Evolutionary conservation across 2,113 vertebrate genomes (phyloP).

Genomic region (Mixornis gularis): DNA sequence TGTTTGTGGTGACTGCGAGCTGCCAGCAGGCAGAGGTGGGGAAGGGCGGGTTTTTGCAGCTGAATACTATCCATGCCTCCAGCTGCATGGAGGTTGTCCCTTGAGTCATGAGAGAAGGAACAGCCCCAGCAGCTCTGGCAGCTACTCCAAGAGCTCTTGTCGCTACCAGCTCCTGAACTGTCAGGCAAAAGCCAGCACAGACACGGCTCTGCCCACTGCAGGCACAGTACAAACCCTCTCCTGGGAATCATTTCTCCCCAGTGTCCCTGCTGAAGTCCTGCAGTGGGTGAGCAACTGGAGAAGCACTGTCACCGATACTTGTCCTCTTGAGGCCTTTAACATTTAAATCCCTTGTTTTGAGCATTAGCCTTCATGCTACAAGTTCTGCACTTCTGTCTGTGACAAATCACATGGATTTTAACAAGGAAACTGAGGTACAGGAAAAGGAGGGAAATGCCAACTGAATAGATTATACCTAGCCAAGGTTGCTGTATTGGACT

Average conservation of each 20-base stretch:
- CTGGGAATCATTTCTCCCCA: neutral
- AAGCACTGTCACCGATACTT: neutral
- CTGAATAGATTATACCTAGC: neutral
- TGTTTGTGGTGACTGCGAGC: neutral
- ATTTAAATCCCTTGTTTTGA: neutral
- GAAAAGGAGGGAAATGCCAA: neutral
- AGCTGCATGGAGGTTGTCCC: neutral
- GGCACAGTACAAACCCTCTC: neutral
- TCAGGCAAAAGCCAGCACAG: neutral
- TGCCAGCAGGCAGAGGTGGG: neutral
- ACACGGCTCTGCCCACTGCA: neutral
- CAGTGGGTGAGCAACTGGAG: neutral
- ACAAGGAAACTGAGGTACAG: neutral
- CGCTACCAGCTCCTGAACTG: neutral
- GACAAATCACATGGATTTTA: neutral
- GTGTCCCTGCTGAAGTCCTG: neutral
- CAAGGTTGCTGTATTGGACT: neutral
- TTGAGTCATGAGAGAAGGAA: neutral
- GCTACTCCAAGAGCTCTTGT: neutral
- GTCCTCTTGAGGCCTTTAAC: neutral
- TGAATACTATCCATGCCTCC: neutral
- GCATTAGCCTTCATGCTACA: neutral
- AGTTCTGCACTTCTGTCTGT: neutral
- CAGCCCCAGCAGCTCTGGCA: neutral
- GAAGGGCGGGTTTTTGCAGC: neutral